Conservation (phyloP, 1,140 invertebrate species). For the Mamestra configurata region DNA sequence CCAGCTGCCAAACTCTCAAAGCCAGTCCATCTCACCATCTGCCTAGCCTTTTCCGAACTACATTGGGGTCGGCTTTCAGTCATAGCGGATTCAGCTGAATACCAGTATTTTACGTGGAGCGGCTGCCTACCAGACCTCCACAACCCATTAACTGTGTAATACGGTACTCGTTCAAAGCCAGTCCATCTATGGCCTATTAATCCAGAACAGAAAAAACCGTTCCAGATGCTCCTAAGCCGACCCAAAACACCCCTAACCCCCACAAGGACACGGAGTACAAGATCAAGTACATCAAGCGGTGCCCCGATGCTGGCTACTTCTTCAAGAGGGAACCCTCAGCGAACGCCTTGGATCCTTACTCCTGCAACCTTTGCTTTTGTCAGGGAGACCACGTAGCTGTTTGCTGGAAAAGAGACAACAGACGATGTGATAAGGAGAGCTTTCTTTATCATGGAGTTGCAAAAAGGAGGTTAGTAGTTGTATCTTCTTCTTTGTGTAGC, state of each 20-base stretch:
- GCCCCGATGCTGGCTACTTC: conserved; percentile 71
- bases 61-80: no score
- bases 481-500: no score
- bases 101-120: no score
- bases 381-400: conserved; percentile 62
- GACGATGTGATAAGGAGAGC: conserved; percentile 65
- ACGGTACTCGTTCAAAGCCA: not conserved
- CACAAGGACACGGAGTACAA: conserved; percentile 50
- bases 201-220: conserved; percentile 9
- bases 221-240: conserved; percentile 26
- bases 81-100: no score
- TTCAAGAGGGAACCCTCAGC: conserved; percentile 58
- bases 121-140: no score
- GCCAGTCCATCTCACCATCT: no score
- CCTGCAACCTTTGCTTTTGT: conserved; percentile 77
- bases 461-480: conserved; percentile 63
- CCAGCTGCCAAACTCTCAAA: no score
- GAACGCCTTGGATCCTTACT: conserved; percentile 54
- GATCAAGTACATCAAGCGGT: conserved; percentile 55
- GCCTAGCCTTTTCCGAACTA: no score
- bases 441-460: conserved; percentile 56
- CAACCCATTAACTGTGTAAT: no score
- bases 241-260: conserved; percentile 47
- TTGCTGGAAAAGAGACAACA: conserved; percentile 70
- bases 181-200: not conserved